Evolutionary conservation across 2,797 vertebrate genomes (phyloP), one percentile per base, ranked within the genome.

Genomic region (Muscicapa striata): DNA sequence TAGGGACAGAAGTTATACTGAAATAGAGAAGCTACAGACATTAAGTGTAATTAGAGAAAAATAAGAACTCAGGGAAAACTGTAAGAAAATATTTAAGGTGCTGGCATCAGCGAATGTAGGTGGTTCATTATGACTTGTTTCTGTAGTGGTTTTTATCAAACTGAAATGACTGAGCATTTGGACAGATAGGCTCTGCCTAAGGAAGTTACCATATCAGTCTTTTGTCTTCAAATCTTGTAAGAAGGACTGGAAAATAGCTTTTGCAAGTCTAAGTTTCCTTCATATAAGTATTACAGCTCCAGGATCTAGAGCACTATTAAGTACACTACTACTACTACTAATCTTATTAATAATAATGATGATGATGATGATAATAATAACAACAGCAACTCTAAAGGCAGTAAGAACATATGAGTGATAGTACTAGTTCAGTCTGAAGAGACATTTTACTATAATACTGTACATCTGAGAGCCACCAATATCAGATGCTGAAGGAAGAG

Each of bases 261-360:
- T 26, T 27, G 9, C 13, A 73, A 83, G 10, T 83, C 26, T 69
- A 66, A 30, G 4, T 45, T 89, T 68, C 43, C 51, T 21, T 66
- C 49, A 24, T 38, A 19, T 16, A 72, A 17, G 27, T 58, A 52
- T 7, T 52, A 18, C 29, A 82, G 48, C 16, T 73, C 14, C 20
- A 76, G 6, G 19, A 70, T 49, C 23, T n/a, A 79, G 34, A 81
- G 3, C 10, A 38, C 5, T 58, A 6, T 48, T 88, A 64, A 70
- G 8, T 41, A 51, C 5, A 23, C 9, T 30, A 67, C 41, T 27
- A 27, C 13, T 74, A 26, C 4, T 48, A 41, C 6, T 46, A 17
- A 34, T 34, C 34, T 1, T 41, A 38, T 1, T 27, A 36, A 4
- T 43, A 6, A 36, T 27, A 3, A 10, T n/a, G 0, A n/a, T 27